phyloP scores from a whole-genome alignment of 1,140 invertebrate genomes.

The Vanessa tameamea region DNA sequence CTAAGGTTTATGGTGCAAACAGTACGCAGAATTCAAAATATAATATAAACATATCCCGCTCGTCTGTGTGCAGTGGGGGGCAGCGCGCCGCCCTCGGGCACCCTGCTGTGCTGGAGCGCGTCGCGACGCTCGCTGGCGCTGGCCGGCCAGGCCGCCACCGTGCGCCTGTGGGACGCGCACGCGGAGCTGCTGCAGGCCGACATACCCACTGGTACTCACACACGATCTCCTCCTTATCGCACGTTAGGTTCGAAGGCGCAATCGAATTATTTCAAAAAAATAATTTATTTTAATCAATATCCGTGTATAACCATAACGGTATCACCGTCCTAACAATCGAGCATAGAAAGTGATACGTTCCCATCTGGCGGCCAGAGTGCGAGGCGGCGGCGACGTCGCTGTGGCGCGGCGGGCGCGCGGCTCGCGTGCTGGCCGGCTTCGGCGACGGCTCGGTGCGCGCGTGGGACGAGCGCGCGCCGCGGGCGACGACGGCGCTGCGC shows the following conservation, averaged over 20 bases:
- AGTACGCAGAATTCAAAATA: background rate
- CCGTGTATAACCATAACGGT: too few species aligned
- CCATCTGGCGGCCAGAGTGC: background rate
- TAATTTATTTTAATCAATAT: too few species aligned
- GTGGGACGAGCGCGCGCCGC: constrained; percentile 71
- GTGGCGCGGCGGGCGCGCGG: constrained; percentile 36
- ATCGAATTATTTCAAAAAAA: too few species aligned
- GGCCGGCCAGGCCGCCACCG: constrained; percentile 88
- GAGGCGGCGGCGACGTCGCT: constrained; percentile 32
- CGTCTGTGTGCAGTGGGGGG: constrained; percentile 17
- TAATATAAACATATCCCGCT: background rate
- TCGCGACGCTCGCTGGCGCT: constrained; percentile 83
- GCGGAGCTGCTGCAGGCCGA: constrained; percentile 90
- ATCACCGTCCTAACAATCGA: too few species aligned
- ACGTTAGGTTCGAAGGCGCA: too few species aligned
- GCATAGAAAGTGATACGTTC: background rate
- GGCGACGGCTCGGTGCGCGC: constrained; percentile 78
- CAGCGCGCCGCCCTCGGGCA: constrained; percentile 47
- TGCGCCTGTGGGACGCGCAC: constrained; percentile 91
- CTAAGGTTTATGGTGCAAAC: background rate
- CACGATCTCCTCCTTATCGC: too few species aligned
- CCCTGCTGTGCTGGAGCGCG: constrained; percentile 82
- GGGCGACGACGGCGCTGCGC: constrained; percentile 33
- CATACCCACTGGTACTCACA: constrained; percentile 85
- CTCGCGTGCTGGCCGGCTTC: constrained; percentile 71